Conservation (phyloP, 2,113 vertebrate genomes). For the Enhydra lutris region DNA sequence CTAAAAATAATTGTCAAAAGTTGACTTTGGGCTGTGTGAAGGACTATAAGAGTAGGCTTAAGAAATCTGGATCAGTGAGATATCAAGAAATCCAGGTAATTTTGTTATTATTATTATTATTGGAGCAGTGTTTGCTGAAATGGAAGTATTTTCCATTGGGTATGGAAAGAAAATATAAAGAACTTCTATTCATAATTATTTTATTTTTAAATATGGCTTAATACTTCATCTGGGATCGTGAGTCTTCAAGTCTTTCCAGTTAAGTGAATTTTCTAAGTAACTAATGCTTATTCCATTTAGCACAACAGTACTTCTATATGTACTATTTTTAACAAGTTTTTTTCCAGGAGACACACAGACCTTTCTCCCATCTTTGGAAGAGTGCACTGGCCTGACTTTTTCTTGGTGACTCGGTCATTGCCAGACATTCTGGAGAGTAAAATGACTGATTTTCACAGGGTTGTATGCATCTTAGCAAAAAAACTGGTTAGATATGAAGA, state of each 20-base stretch:
- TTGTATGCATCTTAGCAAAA: not conserved
- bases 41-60: not conserved
- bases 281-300: slow-evolving; percentile 15
- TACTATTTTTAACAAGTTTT: slow-evolving; percentile 40
- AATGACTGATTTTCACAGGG: slow-evolving; percentile 27
- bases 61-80: not conserved
- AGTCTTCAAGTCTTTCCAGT: slow-evolving; percentile 3
- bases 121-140: not conserved
- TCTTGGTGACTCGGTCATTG: not conserved
- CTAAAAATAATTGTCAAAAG: not conserved
- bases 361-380: slow-evolving; percentile 22
- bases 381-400: not conserved
- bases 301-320: not conserved
- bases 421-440: slow-evolving; percentile 17
- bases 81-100: not conserved
- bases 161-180: not conserved
- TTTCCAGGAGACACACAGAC: not conserved
- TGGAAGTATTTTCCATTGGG: not conserved
- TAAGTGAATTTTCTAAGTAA: slow-evolving; percentile 25
- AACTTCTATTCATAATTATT: not conserved
- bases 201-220: slow-evolving; percentile 43
- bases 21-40: not conserved
- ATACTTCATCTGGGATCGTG: not conserved
- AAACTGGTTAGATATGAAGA: slow-evolving; percentile 12
- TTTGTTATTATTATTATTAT: not conserved